Conservation (phyloP, 2,113 vertebrate genomes). For the Chauna torquata region DNA sequence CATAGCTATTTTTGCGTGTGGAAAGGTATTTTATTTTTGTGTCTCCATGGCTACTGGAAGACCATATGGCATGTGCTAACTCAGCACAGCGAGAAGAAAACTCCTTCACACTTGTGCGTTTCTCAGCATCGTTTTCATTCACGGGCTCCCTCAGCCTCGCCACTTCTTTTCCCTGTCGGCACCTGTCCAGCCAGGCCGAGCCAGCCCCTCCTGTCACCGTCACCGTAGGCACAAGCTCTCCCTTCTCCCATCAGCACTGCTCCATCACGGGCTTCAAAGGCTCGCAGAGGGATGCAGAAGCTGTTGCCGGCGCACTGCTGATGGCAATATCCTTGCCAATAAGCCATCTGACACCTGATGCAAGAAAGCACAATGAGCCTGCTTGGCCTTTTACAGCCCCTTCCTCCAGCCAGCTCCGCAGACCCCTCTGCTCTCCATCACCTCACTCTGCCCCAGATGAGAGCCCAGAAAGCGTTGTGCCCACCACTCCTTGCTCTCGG, state of each 20-base stretch:
- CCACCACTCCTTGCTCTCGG: not conserved
- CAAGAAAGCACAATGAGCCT: not conserved
- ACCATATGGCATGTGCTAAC: not conserved
- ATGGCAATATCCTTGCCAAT: not conserved
- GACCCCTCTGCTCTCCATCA: not conserved
- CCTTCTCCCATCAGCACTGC: not conserved
- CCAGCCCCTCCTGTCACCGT: not conserved
- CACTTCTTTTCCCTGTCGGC: not conserved
- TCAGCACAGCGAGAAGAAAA: not conserved
- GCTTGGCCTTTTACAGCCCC: not conserved
- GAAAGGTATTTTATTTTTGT: not conserved
- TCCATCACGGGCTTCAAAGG: not conserved
- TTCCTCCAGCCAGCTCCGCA: not conserved
- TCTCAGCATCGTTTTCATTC: not conserved
- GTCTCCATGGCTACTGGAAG: conserved; percentile 3
- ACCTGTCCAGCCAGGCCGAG: not conserved
- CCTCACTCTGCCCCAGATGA: not conserved
- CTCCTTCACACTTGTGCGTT: not conserved
- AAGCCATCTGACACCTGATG: not conserved
- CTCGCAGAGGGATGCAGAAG: not conserved
- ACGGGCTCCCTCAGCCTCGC: not conserved
- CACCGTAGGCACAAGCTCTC: not conserved
- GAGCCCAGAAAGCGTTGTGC: not conserved
- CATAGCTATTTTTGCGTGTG: not conserved
- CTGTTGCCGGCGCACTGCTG: not conserved